Conservation (phyloP, 1,140 invertebrate genomes). For the Lucilia cuprina region DNA sequence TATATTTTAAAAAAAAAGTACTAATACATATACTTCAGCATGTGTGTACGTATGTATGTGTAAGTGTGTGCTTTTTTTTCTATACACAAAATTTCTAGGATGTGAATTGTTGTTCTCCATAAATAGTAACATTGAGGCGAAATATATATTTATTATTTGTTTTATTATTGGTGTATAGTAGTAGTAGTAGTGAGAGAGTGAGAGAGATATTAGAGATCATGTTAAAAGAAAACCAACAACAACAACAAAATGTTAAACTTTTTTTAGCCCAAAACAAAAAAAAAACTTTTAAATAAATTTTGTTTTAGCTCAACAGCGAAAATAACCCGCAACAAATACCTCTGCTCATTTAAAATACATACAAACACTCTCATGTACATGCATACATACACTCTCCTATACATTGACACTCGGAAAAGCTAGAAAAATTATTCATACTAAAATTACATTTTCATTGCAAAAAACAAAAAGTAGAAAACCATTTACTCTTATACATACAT, state of each 20-base stretch:
- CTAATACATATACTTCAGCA: neutral
- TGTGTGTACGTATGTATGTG: neutral
- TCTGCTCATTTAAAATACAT: neutral
- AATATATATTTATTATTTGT: neutral
- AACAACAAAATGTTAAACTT: neutral
- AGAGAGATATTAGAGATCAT: neutral
- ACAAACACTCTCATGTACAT: neutral
- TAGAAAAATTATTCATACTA: neutral
- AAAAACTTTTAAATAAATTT: too few species aligned
- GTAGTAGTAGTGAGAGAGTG: neutral
- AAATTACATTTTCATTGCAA: neutral
- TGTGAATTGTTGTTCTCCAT: constrained; percentile 12
- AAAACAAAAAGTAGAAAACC: too few species aligned
- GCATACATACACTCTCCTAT: neutral
- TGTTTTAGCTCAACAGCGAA: neutral
- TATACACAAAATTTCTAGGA: neutral
- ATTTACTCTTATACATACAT: neutral
- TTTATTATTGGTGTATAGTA: too few species aligned
- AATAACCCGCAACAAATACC: constrained; percentile 6
- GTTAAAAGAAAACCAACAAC: neutral
- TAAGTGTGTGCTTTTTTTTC: neutral
- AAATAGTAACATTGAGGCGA: constrained; percentile 18
- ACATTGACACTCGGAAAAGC: neutral
- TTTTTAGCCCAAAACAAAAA: neutral
- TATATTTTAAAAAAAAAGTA: neutral